These are phyloP conservation scores for Hemitrygon akajei DNA, from an alignment of 2,797 vertebrate genomes.

Conservation along the genomic window DNA sequence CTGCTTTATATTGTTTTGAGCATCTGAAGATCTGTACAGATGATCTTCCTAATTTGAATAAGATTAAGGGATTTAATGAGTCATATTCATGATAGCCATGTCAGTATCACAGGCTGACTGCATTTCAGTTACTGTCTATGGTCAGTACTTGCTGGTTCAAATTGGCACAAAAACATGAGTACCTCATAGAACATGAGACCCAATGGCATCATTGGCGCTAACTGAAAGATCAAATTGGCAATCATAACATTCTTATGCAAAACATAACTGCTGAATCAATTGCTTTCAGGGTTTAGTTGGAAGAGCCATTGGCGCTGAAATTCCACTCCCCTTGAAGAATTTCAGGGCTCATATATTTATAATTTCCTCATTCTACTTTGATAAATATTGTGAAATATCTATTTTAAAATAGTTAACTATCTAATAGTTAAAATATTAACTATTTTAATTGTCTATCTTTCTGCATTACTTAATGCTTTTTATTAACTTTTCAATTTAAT, in stretches of 20 bases:
- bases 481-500: too few relatives aligned
- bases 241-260: background rate
- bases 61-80: background rate
- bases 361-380: too few relatives aligned
- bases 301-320: background rate
- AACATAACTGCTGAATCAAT: background rate
- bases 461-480: too few relatives aligned
- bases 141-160: background rate
- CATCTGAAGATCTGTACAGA: background rate
- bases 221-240: background rate
- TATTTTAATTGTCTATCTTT: too few relatives aligned
- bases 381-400: too few relatives aligned
- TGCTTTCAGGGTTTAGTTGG: background rate
- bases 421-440: too few relatives aligned
- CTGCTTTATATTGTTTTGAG: background rate
- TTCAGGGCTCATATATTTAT: too few relatives aligned
- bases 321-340: background rate
- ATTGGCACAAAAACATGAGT: background rate
- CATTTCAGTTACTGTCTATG: background rate
- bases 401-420: too few relatives aligned
- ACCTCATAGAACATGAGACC: background rate
- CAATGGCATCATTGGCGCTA: background rate
- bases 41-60: conserved; percentile 3
- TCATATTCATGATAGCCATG: background rate
- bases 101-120: background rate